These are phyloP conservation scores for Drosophila yooni DNA, from an alignment of 2,888 invertebrate genomes.

Conservation along the genomic window DNA sequence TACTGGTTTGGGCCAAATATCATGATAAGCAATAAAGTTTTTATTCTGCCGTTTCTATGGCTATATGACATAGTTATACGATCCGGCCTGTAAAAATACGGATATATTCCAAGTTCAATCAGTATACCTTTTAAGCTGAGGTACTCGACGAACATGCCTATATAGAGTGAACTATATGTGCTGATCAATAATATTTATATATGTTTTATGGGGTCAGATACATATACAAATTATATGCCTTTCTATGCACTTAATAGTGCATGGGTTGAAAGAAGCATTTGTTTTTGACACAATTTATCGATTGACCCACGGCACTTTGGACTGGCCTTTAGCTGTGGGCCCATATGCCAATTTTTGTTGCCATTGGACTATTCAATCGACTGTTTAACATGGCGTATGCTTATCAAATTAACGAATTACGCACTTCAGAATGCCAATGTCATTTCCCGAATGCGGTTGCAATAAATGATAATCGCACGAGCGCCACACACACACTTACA, in stretches of 20 bases:
- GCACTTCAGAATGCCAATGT: slow-evolving; percentile 63
- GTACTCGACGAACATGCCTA: not conserved
- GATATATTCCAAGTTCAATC: not conserved
- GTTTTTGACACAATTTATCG: slow-evolving; percentile 3
- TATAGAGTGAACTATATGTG: not conserved
- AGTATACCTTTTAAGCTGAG: not conserved
- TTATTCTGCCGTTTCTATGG: too few relatives aligned
- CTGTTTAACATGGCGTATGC: slow-evolving; percentile 70
- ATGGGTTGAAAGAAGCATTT: not conserved
- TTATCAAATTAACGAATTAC: slow-evolving; percentile 79
- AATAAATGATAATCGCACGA: slow-evolving; percentile 73
- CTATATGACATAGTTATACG: not conserved
- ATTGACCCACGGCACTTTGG: slow-evolving; percentile 13
- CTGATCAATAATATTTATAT: not conserved
- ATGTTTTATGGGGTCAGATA: not conserved
- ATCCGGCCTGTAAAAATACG: not conserved
- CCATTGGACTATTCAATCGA: slow-evolving; percentile 55
- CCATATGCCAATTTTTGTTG: slow-evolving; percentile 30
- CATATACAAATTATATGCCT: not conserved
- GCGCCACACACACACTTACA: slow-evolving; percentile 19
- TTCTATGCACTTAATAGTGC: not conserved
- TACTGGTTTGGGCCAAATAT: not conserved
- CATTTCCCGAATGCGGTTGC: slow-evolving; percentile 72
- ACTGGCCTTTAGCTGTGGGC: slow-evolving; percentile 21
- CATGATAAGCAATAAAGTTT: accelerated